Evolutionary conservation across 1,140 invertebrate species (phyloP).

Genomic region (Platorchestia sp.): DNA sequence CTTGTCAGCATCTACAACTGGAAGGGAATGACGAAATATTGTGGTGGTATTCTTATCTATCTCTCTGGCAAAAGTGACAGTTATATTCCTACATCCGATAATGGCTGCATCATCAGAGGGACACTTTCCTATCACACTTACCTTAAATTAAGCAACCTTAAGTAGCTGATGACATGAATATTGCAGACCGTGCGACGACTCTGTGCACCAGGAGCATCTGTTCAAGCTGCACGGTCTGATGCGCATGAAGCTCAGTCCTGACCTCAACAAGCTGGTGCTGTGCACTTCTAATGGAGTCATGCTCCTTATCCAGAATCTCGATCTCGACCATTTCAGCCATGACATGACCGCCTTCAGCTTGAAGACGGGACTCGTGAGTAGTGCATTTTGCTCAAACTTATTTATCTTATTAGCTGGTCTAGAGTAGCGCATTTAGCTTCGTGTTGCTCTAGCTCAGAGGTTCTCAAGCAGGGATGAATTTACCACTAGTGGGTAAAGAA

Average conservation of each 20-base stretch:
- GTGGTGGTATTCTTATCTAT: background rate
- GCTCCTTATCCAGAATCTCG: constrained; percentile 90
- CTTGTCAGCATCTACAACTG: background rate
- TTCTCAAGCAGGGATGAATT: too few species aligned
- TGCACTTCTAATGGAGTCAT: constrained; percentile 91
- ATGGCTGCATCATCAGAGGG: background rate
- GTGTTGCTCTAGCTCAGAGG: too few species aligned
- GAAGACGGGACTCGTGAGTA: constrained; percentile 25
- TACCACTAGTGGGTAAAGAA: too few species aligned
- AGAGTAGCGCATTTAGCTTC: too few species aligned
- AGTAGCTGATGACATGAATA: background rate
- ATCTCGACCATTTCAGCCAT: constrained; percentile 82
- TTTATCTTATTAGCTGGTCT: background rate
- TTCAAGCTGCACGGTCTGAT: constrained; percentile 88
- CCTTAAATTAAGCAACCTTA: background rate
- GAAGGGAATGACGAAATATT: background rate
- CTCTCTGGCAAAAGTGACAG: background rate
- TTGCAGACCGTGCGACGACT: constrained; percentile 80
- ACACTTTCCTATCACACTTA: background rate
- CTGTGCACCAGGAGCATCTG: constrained; percentile 83
- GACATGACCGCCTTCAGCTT: constrained; percentile 83
- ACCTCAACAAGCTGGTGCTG: constrained; percentile 88
- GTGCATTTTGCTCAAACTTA: background rate
- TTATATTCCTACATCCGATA: background rate
- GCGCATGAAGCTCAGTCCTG: constrained; percentile 88